Evolutionary conservation across 1,140 invertebrate species (phyloP), one percentile per base, ranked within the genome.

Genomic region (Penaeus vannamei): DNA sequence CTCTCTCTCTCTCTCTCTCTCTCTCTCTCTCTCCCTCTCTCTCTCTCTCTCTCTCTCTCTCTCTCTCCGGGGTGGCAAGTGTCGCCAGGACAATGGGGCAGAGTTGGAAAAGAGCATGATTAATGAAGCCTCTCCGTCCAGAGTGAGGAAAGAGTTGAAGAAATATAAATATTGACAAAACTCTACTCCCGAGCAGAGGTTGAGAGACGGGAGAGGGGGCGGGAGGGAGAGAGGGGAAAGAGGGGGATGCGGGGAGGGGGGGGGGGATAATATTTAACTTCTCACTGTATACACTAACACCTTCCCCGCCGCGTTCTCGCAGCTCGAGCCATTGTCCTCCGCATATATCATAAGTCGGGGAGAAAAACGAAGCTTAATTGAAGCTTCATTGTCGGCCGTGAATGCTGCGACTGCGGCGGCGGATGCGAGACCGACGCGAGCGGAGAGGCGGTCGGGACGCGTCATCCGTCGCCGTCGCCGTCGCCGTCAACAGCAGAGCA

Each of bases 81-180:
- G 53, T 53, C 53, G 53, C 53, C 53, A 53, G 53, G 53, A 53
- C 53, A 53, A 53, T 53, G 36, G 72, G 29, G 29, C 77, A 81
- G 60, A 81, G 61, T 29, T 81, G 66, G 77, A 80, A 87, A 87
- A 87, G 77, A 61, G 79, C 77, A 87, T 87, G 86, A 87, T 87
- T 81, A 87, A 87, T 87, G 86, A 87, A 26, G 59, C 77, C n/a
- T 87, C 66, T 69, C 32, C 53, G 53, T 53, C 86, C 42, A 61
- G 46, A 36, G 62, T 59, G 59, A 76, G 84, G 77, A 72, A 85
- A 66, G 77, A 46, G 66, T 85, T 53, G 7, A 29, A 85, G 84
- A 46, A 76, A 53, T 59, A 76, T 77, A 85, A 85, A 85, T 85
- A 85, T 85, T 85, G 84, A 85, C 84, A 85, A 85, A 76, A 85